A percentile compares a stretch with the other conserved stretches of the same genome.
Conservation (phyloP, 2,888 invertebrate species). For the Rutpela maculata region DNA sequence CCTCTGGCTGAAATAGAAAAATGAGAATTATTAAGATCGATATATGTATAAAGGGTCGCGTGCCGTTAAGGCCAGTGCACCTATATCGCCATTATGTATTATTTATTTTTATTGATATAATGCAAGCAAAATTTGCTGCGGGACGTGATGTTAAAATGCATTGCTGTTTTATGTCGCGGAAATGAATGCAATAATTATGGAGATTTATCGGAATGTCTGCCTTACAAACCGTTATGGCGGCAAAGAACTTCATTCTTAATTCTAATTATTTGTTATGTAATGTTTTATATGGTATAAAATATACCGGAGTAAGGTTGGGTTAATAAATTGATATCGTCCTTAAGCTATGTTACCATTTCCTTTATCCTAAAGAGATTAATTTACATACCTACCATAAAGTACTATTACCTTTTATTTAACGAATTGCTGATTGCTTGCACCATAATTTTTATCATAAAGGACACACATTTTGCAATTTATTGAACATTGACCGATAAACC, state of each 20-base stretch:
- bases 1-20: too few species aligned
- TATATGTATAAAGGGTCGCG: slow-evolving; percentile 26
- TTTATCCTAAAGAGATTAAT: too few species aligned
- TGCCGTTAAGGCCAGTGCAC: slow-evolving; percentile 39
- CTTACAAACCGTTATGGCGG: slow-evolving; percentile 50
- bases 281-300: background rate
- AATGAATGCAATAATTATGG: slow-evolving; percentile 43
- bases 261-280: slow-evolving; percentile 28
- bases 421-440: too few species aligned
- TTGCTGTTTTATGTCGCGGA: slow-evolving; percentile 30
- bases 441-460: too few species aligned
- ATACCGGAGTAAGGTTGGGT: too few species aligned
- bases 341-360: too few species aligned
- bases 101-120: slow-evolving; percentile 32
- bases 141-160: slow-evolving; percentile 31
- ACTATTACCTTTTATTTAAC: too few species aligned
- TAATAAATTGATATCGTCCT: too few species aligned
- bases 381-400: too few species aligned
- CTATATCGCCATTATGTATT: slow-evolving; percentile 19
- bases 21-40: too few species aligned
- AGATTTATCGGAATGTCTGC: slow-evolving; percentile 51
- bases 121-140: slow-evolving; percentile 22
- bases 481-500: too few species aligned
- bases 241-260: slow-evolving; percentile 38
- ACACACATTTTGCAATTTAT: too few species aligned